Base-by-base conservation (phyloP, 92 coral and sea anemone genomes). In the Muricea muricata region DNA sequence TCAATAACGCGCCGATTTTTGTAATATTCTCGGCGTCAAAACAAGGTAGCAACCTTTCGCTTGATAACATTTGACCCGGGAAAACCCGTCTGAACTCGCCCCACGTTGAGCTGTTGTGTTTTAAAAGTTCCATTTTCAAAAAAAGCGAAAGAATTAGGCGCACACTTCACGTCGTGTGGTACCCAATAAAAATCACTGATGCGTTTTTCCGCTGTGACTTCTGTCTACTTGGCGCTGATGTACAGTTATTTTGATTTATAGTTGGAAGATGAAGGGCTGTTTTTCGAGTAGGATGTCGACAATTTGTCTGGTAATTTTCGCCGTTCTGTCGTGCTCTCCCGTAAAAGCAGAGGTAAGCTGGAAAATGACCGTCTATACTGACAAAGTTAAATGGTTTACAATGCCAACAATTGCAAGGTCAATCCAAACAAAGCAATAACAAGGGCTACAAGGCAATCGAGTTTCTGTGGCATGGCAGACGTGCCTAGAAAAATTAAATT, bases 201-300 rank as follows among this genome's bases (percentile, higher is more conserved):
- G 61, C 80, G 80, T 74, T 45, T 61, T 74, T 74, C 80, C 80
- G 80, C 48, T 74, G 7, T 12, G 6, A 14, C 14, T 7, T 24
- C 11, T 47, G 31, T 18, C 12, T n/a, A 26, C 80, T 74, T 74
- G 80, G 21, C 80, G 24, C 61, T 26, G 40, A 28, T 1, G 46
- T 72, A 7, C 23, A 26, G 26, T 72, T 72, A 42, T 37, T 40
- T 72, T 41, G 55, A 72, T 35, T 35, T 40, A 9, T n/a, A 72
- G 78, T 23, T 24, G 32, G 25, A 23, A 40, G 47, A 17, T 41
- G 54, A 72, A 42, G 4, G 28, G 78, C 32, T 40, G 23, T 4
- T 25, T 72, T 20, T 55, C 6, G 78, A 18, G 24, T 17, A 60
- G 34, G 26, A 60, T 24, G 33, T 60, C 32, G 17, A 29, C 32